Conservation (phyloP, 1,140 invertebrate species). For the Arion vulgaris region DNA sequence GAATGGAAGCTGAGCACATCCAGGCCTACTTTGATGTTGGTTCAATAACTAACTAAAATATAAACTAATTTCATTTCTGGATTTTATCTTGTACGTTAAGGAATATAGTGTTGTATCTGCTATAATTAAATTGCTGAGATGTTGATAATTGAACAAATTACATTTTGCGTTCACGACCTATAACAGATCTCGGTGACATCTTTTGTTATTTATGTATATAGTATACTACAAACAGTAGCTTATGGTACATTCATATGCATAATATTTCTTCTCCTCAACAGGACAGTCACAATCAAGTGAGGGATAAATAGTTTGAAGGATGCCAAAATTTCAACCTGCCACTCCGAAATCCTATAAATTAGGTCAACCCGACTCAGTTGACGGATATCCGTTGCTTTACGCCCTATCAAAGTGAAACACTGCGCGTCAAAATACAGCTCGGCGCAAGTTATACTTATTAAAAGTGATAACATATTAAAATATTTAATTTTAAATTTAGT, state of each 20-base stretch:
- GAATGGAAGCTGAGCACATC: too few relatives aligned
- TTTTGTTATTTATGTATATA: neutral
- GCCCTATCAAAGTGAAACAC: neutral
- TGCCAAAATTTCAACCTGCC: neutral
- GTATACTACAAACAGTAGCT: neutral
- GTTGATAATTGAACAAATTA: neutral
- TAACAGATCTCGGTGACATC: neutral
- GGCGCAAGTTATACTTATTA: neutral
- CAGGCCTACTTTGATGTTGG: too few relatives aligned
- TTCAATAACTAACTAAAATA: too few relatives aligned
- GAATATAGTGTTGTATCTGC: neutral
- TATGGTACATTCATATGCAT: neutral
- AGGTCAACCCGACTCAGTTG: neutral
- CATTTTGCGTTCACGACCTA: too few relatives aligned
- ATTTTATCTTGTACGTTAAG: too few relatives aligned
- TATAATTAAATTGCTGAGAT: neutral
- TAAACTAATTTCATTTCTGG: too few relatives aligned
- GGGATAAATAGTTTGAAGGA: neutral
- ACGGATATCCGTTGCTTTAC: slow-evolving; percentile 46
- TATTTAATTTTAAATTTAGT: neutral
- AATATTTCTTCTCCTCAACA: neutral
- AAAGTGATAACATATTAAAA: neutral
- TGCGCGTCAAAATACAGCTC: slow-evolving; percentile 21
- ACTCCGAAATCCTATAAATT: neutral
- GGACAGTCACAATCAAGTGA: neutral